Percentiles rank a stretch among this genome's conserved stretches.
phyloP scores from a whole-genome alignment of 2,888 invertebrate species.

The Druceiella hillmani region DNA sequence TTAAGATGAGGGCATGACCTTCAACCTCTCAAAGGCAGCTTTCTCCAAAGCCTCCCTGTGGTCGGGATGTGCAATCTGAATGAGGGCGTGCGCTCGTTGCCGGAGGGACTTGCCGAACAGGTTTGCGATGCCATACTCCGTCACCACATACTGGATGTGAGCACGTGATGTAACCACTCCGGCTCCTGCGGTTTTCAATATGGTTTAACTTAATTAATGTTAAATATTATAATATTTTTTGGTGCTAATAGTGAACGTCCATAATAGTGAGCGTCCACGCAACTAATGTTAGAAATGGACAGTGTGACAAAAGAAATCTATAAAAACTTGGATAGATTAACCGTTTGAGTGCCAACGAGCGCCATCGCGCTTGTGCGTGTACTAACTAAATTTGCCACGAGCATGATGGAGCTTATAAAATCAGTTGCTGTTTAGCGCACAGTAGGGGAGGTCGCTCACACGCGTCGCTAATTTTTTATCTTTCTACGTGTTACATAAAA shows the following conservation, averaged over 20 bases:
- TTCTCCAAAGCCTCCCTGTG: conserved; percentile 81
- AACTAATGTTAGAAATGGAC: no score
- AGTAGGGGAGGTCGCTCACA: no score
- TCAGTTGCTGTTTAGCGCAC: no score
- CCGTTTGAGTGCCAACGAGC: no score
- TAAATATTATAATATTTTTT: neutral
- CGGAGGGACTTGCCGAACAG: conserved; percentile 86
- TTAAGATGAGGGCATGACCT: conserved; percentile 66
- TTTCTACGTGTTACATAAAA: no score
- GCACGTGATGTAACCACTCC: conserved; percentile 92
- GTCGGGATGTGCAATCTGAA: conserved; percentile 84
- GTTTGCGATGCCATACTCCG: conserved; percentile 85
- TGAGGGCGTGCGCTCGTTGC: conserved; percentile 85
- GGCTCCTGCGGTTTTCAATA: conserved; percentile 70
- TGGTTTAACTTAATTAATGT: neutral
- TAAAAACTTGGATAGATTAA: no score
- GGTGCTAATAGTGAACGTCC: neutral
- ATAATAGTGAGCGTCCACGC: no score
- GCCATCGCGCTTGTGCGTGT: no score
- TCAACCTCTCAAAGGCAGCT: conserved; percentile 78
- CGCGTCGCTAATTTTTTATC: no score
- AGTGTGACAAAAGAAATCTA: no score
- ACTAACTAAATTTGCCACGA: no score
- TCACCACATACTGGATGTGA: conserved; percentile 91
- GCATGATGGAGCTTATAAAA: no score